A percentile compares a stretch with the other conserved stretches of the same genome.
Conservation (phyloP, 2,888 invertebrate species). For the Drosophila cracens region DNA sequence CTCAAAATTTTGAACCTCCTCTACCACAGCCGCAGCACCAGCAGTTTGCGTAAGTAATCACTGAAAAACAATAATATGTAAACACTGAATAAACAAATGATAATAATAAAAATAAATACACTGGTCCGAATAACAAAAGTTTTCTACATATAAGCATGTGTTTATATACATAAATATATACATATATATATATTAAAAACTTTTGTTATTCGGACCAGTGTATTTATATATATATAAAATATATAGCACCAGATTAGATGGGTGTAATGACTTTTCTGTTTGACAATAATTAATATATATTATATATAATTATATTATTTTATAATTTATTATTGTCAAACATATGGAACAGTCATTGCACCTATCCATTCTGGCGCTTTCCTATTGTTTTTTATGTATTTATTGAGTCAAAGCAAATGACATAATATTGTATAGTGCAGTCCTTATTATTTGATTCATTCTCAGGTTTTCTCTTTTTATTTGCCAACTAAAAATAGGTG, state of each 20-base stretch:
- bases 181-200: not conserved
- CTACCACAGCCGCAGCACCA: slow-evolving; percentile 66
- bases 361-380: not conserved
- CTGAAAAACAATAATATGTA: slow-evolving; percentile 33
- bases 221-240: not conserved
- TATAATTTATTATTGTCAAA: slow-evolving; percentile 2
- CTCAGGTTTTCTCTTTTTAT: not conserved
- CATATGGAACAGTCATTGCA: slow-evolving; percentile 8
- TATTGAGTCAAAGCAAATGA: slow-evolving; percentile 12
- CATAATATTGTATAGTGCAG: slow-evolving; percentile 27
- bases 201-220: too few species aligned
- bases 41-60: slow-evolving; percentile 80
- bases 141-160: not conserved
- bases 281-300: not conserved
- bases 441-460: slow-evolving; percentile 13
- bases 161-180: not conserved
- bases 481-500: slow-evolving; percentile 36
- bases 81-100: slow-evolving; percentile 20
- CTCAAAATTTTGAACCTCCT: slow-evolving; percentile 10
- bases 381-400: not conserved
- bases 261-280: slow-evolving; percentile 5
- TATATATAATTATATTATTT: not conserved
- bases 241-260: not conserved
- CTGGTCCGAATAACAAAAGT: not conserved
- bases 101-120: slow-evolving; percentile 25